Evolutionary conservation across 2,888 invertebrate genomes (phyloP).

Genomic region (Ecliptopera silaceata): DNA sequence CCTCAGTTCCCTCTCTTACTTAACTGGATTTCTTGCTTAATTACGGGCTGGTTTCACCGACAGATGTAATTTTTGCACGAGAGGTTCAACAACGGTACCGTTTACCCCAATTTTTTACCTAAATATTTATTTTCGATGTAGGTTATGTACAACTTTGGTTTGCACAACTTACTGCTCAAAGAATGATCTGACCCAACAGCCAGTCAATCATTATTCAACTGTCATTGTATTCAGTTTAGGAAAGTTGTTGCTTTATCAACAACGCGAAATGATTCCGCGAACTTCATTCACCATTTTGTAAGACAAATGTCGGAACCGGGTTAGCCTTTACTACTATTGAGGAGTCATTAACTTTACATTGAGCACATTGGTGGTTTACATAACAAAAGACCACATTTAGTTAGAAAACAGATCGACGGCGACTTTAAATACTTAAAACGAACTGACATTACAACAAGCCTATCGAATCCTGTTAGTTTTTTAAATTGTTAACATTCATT

Average conservation of each 20-base stretch:
- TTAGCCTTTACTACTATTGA: conserved; percentile 37
- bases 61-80: conserved; percentile 26
- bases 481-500: too few species aligned
- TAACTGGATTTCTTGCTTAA: conserved; percentile 37
- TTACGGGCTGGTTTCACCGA: conserved; percentile 29
- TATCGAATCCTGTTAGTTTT: too few species aligned
- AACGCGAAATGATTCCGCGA: conserved; percentile 25
- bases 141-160: neutral
- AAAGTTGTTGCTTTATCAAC: conserved; percentile 29
- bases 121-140: conserved; percentile 1
- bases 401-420: conserved; percentile 5
- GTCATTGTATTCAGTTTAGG: conserved; percentile 21
- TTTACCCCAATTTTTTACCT: conserved; percentile 11
- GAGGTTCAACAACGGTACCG: conserved; percentile 22
- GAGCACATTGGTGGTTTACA: conserved; percentile 65
- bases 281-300: conserved; percentile 28
- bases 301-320: conserved; percentile 37
- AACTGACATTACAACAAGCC: too few species aligned
- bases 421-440: neutral
- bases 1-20: conserved; percentile 29
- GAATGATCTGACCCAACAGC: conserved; percentile 6
- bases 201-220: conserved; percentile 7
- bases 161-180: neutral
- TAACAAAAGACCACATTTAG: conserved; percentile 56
- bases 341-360: conserved; percentile 55